These are phyloP conservation scores for Leptopilina clavipes DNA, from an alignment of 1,140 invertebrate species.

Conservation along the genomic window DNA sequence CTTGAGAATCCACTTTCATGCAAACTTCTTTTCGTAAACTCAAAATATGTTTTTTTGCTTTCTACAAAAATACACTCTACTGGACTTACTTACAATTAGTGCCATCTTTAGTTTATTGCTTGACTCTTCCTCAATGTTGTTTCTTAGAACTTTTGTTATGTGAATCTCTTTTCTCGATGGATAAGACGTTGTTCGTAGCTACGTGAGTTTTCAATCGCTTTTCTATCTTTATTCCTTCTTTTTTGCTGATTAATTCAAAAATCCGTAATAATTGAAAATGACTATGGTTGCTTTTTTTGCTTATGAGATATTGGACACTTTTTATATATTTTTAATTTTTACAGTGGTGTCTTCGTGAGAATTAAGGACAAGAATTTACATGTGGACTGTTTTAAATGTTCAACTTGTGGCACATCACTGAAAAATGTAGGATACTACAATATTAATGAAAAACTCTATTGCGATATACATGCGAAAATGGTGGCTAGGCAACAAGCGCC, in stretches of 20 bases:
- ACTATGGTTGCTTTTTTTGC: conserved; percentile 24
- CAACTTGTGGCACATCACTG: conserved; percentile 93
- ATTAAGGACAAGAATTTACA: conserved; percentile 97
- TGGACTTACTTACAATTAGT: background rate
- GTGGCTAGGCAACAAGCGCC: conserved; percentile 89
- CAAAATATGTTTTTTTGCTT: background rate
- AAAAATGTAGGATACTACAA: conserved; percentile 98
- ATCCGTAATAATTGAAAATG: conserved; percentile 40
- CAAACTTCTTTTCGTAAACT: background rate
- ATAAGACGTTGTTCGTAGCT: conserved; percentile 66
- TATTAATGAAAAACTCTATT: conserved; percentile 96
- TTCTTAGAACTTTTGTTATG: conserved; percentile 46
- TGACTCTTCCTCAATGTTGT: conserved; percentile 39
- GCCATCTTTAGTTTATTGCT: background rate
- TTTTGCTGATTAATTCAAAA: conserved; percentile 45
- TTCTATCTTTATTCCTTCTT: conserved; percentile 15
- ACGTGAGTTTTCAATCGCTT: conserved; percentile 54
- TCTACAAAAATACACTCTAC: background rate
- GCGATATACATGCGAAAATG: conserved; percentile 95
- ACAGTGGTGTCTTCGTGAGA: conserved; percentile 94
- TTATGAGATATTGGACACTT: background rate
- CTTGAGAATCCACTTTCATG: background rate
- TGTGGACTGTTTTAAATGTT: conserved; percentile 97
- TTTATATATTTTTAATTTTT: conserved; percentile 54
- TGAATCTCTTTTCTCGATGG: conserved; percentile 53